Base-by-base conservation (phyloP, 2,113 vertebrate genomes). In the Xyrauchen texanus region DNA sequence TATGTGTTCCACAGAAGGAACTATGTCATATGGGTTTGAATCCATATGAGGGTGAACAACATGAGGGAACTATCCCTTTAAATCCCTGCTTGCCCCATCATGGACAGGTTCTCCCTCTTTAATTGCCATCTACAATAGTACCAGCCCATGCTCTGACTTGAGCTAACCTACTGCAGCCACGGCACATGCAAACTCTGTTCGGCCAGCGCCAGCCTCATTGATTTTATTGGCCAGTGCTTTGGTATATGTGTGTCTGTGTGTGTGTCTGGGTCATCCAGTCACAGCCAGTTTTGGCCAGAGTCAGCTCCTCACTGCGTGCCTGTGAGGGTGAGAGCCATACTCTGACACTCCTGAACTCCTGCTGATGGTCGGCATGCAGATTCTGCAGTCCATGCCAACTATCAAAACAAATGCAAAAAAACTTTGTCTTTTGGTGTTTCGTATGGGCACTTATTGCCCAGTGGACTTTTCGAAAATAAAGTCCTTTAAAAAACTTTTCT, bases 161-260 rank as follows among this genome's bases (percentile, higher is more conserved):
- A 74, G 58, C 72, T 62, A 74, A 62, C 72, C 72, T 42, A 47
- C 34, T 72, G 55, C 44, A 47, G 42, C 55, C 61, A 57, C 57
- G 21, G 79, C 57, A 53, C 67, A 72, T 78, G 68, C 45, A 58
- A 46, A 42, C 57, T 70, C 49, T 77, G 64, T 82, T 73, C 66
- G 83, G 85, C 80, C 80, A 71, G 78, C 52, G 81, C 86, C 87
- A 89, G 87, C 88, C 90, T 85, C 80, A 91, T 91, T 83, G 90
- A 93, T 93, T 91, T 90, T 87, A 88, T 90, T 3, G 86, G 21
- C 21, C 21, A 34, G 21, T 34, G 21, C 21, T 34, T 34, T 3
- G 11, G 47, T 60, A 34, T 75, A 11, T 46, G 64, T 64, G 53
- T 8, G 63, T 65, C 49, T 65, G 11, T 79, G 66, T 66, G 83